A percentile compares a stretch with the other conserved stretches of the same genome.
Evolutionary conservation across 1,140 invertebrate species (phyloP).

Genomic region (Apis cerana): DNA sequence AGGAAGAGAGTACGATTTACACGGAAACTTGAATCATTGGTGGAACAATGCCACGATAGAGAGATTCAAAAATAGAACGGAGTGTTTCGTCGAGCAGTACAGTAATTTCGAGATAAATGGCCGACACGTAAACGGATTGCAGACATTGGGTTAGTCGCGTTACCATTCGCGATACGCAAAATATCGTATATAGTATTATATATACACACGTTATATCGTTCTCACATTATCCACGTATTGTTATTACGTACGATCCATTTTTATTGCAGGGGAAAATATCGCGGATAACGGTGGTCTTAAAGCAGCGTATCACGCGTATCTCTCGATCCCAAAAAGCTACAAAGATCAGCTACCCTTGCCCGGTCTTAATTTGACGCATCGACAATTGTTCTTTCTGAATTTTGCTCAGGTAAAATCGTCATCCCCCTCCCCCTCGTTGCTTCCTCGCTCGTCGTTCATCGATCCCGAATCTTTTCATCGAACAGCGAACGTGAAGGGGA

Average conservation of each 20-base stretch:
- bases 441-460: too few species aligned
- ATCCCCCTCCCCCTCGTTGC: too few species aligned
- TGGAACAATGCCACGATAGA: slow-evolving; percentile 97
- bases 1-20: slow-evolving; percentile 84
- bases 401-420: slow-evolving; percentile 90
- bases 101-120: slow-evolving; percentile 84
- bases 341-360: slow-evolving; percentile 86
- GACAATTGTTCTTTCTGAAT: slow-evolving; percentile 95
- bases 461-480: too few species aligned
- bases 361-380: slow-evolving; percentile 90
- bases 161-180: too few species aligned
- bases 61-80: slow-evolving; percentile 92
- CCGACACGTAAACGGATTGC: slow-evolving; percentile 84
- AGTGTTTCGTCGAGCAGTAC: slow-evolving; percentile 97
- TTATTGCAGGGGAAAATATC: slow-evolving; percentile 90
- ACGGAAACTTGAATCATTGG: slow-evolving; percentile 98
- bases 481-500: background rate
- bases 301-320: slow-evolving; percentile 94
- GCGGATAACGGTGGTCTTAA: slow-evolving; percentile 97
- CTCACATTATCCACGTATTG: too few species aligned
- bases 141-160: slow-evolving; percentile 81
- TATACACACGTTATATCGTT: too few species aligned
- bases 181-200: background rate
- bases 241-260: background rate
- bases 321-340: slow-evolving; percentile 80